Conservation (phyloP, 2,113 vertebrate species). For the Oncorhynchus mykiss region DNA sequence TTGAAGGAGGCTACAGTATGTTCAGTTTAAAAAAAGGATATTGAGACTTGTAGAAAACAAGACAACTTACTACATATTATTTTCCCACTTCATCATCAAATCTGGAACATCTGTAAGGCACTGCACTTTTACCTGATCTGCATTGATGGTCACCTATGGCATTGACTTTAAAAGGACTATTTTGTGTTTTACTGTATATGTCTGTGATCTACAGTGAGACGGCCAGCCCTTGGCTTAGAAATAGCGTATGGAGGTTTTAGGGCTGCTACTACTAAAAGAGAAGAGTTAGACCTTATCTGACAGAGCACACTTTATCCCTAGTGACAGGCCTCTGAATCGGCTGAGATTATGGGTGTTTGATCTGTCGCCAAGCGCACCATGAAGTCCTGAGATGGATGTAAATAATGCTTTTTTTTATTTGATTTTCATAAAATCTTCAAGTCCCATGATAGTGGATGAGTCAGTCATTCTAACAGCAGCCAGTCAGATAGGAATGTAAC, state of each 20-base stretch:
- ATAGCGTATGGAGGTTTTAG: background rate
- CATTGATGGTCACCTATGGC: background rate
- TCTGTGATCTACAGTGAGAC: background rate
- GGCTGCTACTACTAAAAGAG: background rate
- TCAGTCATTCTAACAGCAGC: conserved; percentile 46
- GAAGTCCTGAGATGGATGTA: conserved; percentile 36
- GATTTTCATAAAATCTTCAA: background rate
- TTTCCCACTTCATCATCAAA: too few relatives aligned
- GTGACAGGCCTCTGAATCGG: background rate
- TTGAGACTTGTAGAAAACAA: too few relatives aligned
- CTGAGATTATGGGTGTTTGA: conserved; percentile 5
- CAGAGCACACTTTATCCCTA: background rate
- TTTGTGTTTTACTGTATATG: background rate
- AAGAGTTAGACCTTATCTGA: background rate
- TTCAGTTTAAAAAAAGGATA: too few relatives aligned
- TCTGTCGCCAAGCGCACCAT: conserved; percentile 19
- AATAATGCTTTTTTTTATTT: background rate
- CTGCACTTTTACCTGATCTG: background rate
- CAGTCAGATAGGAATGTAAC: conserved; percentile 60
- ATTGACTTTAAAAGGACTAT: background rate
- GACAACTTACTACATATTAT: too few relatives aligned
- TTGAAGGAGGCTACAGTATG: too few relatives aligned
- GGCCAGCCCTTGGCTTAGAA: background rate
- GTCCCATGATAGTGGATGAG: conserved; percentile 35
- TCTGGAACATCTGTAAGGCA: background rate